Evolutionary conservation across 2,797 vertebrate species (phyloP).

Genomic region (Chloroceryle inda): DNA sequence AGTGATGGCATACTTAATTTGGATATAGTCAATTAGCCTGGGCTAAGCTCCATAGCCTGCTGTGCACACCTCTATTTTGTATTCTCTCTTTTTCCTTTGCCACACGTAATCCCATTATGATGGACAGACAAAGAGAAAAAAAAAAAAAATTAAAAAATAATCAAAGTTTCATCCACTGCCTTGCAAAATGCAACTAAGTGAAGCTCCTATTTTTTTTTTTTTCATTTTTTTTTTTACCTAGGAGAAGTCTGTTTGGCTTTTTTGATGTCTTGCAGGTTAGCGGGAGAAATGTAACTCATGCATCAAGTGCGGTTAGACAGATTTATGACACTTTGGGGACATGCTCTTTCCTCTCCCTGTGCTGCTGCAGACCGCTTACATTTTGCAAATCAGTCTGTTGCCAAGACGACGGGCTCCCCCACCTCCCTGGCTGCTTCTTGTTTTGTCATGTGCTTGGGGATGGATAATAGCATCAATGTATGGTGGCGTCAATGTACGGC

Average conservation of each 20-base stretch:
- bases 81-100: slow-evolving; percentile 94
- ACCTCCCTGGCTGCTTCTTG: slow-evolving; percentile 86
- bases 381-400: slow-evolving; percentile 99
- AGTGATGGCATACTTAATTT: slow-evolving; percentile 99
- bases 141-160: background rate
- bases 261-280: slow-evolving; percentile 89
- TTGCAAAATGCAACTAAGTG: slow-evolving; percentile 75
- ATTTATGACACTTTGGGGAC: slow-evolving; percentile 98
- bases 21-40: slow-evolving; percentile 99
- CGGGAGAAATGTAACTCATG: slow-evolving; percentile 95
- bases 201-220: slow-evolving; percentile 1
- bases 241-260: slow-evolving; percentile 84
- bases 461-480: slow-evolving; percentile 82
- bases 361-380: slow-evolving; percentile 95
- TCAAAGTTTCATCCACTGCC: slow-evolving; percentile 77
- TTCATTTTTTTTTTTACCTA: slow-evolving; percentile 26
- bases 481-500: slow-evolving; percentile 78
- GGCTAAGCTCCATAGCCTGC: slow-evolving; percentile 98
- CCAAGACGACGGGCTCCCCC: slow-evolving; percentile 90
- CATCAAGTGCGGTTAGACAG: slow-evolving; percentile 94
- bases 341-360: slow-evolving; percentile 93
- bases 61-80: slow-evolving; percentile 98
- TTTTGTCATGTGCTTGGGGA: slow-evolving; percentile 88
- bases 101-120: slow-evolving; percentile 99
- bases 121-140: slow-evolving; percentile 87